Base-by-base conservation (phyloP, 2,888 invertebrate genomes). In the Drosophila cognata region DNA sequence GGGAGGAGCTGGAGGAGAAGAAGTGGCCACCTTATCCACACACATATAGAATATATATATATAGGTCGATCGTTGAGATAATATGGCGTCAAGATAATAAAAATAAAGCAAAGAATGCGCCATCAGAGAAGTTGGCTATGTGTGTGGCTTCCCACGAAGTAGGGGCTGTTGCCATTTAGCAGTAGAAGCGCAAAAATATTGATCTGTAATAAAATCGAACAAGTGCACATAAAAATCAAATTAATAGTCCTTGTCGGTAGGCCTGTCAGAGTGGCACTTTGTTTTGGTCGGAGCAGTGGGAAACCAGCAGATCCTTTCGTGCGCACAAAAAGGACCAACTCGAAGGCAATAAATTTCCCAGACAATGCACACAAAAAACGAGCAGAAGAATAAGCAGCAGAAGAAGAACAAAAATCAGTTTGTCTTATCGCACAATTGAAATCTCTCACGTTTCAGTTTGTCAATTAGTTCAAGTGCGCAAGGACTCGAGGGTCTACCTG, bases 151-250 rank as follows among this genome's bases (percentile, higher is more conserved):
- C 88, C 60, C 74, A 70, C 55, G 52, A 58, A 70, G 51, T 41
- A 68, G 63, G 38, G 69, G 73, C 69, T 28, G 78, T 55, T 50
- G 74, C 55, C 77, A 35, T 77, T 80, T 80, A 77, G 55, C 80
- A 67, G 75, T 69, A 76, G 77, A 64, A 75, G 84, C 79, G 85
- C 88, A 86, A 85, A 84, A 86, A 77, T 86, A 87, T 87, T 88
- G 86, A 88, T 77, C 71, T 63, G 78, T 74, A 86, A 87, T 87
- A 87, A 86, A 83, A 60, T 52, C 25, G 31, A 74, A 69, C 88
- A 85, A 88, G 88, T 81, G 88, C 81, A 89, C 89, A 84, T 87
- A 84, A 88, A 88, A 89, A 87, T 89, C 83, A 79, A 87, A 88
- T 89, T 88, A 87, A 87, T 89, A 84, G 87, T 84, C 74, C 79